Evolutionary conservation across 2,113 vertebrate species (phyloP).

Genomic region (Melanotaenia duboulayi): DNA sequence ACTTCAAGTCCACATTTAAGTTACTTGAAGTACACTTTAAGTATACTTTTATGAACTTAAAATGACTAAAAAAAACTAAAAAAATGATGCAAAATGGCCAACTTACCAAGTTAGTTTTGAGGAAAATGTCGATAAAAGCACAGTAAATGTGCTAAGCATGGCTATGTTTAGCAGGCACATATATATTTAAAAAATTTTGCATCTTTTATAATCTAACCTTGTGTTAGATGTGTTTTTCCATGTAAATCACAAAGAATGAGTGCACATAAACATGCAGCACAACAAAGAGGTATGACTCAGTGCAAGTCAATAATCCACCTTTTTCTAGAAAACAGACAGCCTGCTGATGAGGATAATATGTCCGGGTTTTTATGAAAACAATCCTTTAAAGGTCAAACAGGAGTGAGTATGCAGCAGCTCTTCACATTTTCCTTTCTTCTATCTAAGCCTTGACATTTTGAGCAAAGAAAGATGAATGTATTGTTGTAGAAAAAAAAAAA

Average conservation of each 20-base stretch:
- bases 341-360: slow-evolving; percentile 12
- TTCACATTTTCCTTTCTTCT: slow-evolving; percentile 44
- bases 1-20: too few relatives aligned
- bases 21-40: too few relatives aligned
- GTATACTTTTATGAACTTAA: too few relatives aligned
- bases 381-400: slow-evolving; percentile 62
- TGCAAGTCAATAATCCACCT: slow-evolving; percentile 9
- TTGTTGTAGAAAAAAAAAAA: slow-evolving; percentile 10
- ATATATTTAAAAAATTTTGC: too few relatives aligned
- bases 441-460: slow-evolving; percentile 56
- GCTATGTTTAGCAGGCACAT: not conserved
- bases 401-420: slow-evolving; percentile 31
- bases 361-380: slow-evolving; percentile 51
- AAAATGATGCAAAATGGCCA: too few relatives aligned
- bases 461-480: slow-evolving; percentile 40
- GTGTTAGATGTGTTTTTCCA: not conserved
- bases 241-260: not conserved
- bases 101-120: too few relatives aligned
- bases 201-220: too few relatives aligned
- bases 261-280: not conserved
- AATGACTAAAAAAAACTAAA: too few relatives aligned
- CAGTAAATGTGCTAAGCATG: not conserved
- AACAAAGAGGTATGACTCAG: slow-evolving; percentile 1
- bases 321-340: slow-evolving; percentile 21
- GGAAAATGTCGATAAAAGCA: too few relatives aligned